Percentiles rank a stretch among this genome's conserved stretches.
Conservation (phyloP, 2,797 vertebrate species). For the Chiloscyllium punctatum region DNA sequence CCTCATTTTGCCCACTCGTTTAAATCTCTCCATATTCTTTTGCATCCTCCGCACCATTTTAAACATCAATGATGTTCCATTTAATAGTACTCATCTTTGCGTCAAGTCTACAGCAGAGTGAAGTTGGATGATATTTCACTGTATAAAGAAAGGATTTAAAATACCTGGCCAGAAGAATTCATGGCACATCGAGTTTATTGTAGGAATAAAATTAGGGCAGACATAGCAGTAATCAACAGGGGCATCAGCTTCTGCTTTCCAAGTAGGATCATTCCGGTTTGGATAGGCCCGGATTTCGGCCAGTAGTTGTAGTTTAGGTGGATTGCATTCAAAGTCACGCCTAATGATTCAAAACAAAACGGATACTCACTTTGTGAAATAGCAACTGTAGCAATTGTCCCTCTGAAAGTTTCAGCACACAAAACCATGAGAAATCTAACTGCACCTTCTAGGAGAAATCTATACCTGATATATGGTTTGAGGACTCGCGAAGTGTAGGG, state of each 20-base stretch:
- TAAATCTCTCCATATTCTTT: not conserved
- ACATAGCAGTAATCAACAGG: constrained; percentile 93
- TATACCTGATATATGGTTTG: constrained; percentile 77
- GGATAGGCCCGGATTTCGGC: constrained; percentile 71
- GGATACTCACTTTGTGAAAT: not conserved
- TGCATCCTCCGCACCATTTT: not conserved
- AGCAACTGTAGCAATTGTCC: not conserved
- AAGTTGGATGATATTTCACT: not conserved
- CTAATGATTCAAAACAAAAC: constrained; percentile 51
- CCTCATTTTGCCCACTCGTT: not conserved
- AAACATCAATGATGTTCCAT: not conserved
- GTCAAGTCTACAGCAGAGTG: too few relatives aligned
- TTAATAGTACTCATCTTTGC: not conserved
- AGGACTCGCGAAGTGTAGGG: constrained; percentile 83
- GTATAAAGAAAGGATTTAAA: constrained; percentile 40
- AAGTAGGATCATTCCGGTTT: constrained; percentile 64
- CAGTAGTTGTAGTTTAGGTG: constrained; percentile 76
- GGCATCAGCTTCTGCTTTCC: constrained; percentile 70
- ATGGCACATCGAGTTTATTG: constrained; percentile 92
- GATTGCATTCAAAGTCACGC: constrained; percentile 84
- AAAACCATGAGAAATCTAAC: not conserved
- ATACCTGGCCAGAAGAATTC: constrained; percentile 96
- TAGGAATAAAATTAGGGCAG: constrained; percentile 87
- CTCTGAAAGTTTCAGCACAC: not conserved
- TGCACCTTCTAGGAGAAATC: not conserved